phyloP scores from a whole-genome alignment of 2,797 vertebrate genomes.

The Coracias cyanogaster region DNA sequence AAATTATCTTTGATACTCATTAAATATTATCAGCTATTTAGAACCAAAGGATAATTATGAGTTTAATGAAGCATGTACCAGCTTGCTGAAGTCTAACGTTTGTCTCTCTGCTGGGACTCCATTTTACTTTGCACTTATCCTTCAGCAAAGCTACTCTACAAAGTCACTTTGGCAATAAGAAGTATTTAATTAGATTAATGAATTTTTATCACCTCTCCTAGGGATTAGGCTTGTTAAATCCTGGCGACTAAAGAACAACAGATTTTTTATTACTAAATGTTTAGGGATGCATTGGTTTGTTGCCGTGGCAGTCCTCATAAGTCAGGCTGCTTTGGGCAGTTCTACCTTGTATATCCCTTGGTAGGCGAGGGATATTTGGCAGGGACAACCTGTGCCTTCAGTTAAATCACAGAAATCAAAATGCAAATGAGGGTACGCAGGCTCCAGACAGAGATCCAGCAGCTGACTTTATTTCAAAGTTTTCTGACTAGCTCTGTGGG shows the following conservation, averaged over 20 bases:
- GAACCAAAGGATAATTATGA: conserved; percentile 99
- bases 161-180: conserved; percentile 98
- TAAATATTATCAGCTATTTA: conserved; percentile 99
- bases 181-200: conserved; percentile 99
- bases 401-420: conserved; percentile 82
- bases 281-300: conserved; percentile 80
- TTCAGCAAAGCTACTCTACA: conserved; percentile 94
- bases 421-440: conserved; percentile 76
- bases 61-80: conserved; percentile 97
- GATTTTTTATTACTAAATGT: conserved; percentile 93
- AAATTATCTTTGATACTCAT: conserved; percentile 96
- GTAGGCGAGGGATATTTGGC: conserved; percentile 82
- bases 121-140: conserved; percentile 99
- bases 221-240: conserved; percentile 93
- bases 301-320: conserved; percentile 78
- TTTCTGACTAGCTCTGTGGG: conserved; percentile 56
- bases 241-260: conserved; percentile 95
- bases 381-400: conserved; percentile 83
- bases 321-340: conserved; percentile 88
- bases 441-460: conserved; percentile 68
- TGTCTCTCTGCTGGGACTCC: conserved; percentile 95
- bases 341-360: conserved; percentile 82
- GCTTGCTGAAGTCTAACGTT: conserved; percentile 92
- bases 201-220: conserved; percentile 94
- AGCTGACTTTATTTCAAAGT: conserved; percentile 77